Evolutionary conservation across 1,140 invertebrate genomes (phyloP), one percentile per base, ranked within the genome.

Genomic region (Drosophila funebris): DNA sequence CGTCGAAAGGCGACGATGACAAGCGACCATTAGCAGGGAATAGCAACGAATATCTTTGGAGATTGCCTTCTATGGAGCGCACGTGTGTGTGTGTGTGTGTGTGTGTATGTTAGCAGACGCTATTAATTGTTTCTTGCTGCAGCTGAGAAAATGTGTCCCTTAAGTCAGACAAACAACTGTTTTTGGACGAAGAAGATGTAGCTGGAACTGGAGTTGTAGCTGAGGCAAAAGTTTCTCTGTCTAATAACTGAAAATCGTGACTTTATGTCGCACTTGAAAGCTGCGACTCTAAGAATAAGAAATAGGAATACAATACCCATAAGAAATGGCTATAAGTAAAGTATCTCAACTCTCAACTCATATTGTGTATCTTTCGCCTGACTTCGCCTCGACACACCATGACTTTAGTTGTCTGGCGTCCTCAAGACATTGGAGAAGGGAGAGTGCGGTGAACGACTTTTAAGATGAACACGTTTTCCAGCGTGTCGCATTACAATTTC

Each of bases 191-290:
- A 56, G 53, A 60, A 74, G 60, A 53, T 62, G 72, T 41, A 53
- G 44, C 54, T 56, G 44, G 13, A 66, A 27, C 22, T 44, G 27
- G 16, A 24, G 31, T 27, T 50, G 56, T 14, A 54, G 48, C 22
- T 41, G 50, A 31, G 24, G 22, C 36, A 41, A 56, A 82, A 87
- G 78, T 82, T 87, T 78, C 48, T 64, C 62, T 74, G 62, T 87
- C 83, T 88, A 88, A 87, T 87, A 87, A 78, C 82, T 87, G 79
- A 83, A 88, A 88, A 88, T 88, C 83, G 83, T 88, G 83, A 88
- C 83, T 88, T 73, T 89, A 88, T 88, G 83, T 78, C 83, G 78
- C 66, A 78, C 83, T 88, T 83, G 83, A 83, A 82, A 75, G 68
- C 54, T 50, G 31, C 44, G 41, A 53, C 39, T 52, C 14, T 16